Evolutionary conservation across 2,888 invertebrate species (phyloP).

Genomic region (Diabrotica balteata): DNA sequence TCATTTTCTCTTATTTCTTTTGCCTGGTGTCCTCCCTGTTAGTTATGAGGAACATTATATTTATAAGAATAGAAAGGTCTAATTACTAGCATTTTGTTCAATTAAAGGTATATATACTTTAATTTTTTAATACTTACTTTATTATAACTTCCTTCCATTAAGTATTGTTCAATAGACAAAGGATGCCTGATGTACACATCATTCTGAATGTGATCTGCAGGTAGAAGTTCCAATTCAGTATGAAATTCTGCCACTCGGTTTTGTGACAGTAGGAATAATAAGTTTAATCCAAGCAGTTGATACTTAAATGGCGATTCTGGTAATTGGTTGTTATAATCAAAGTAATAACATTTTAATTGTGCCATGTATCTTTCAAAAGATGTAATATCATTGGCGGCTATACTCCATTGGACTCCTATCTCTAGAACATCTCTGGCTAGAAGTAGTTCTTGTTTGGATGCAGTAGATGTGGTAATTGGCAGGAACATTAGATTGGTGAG

Average conservation of each 20-base stretch:
- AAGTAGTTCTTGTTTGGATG: conserved; percentile 80
- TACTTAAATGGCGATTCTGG: conserved; percentile 94
- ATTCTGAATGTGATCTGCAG: conserved; percentile 88
- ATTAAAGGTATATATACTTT: conserved; percentile 1
- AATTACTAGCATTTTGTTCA: background rate
- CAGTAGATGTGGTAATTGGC: conserved; percentile 79
- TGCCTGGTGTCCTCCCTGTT: too few relatives aligned
- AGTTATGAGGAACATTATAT: too few relatives aligned
- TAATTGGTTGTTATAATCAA: conserved; percentile 82
- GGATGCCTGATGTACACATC: conserved; percentile 96
- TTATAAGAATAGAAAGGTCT: too few relatives aligned
- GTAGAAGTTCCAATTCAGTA: conserved; percentile 92
- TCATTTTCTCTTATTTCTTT: too few relatives aligned
- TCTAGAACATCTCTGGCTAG: conserved; percentile 91
- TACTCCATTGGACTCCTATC: conserved; percentile 96
- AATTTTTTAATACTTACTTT: conserved; percentile 67
- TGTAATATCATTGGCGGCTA: conserved; percentile 89
- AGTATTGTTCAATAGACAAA: conserved; percentile 93
- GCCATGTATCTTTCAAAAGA: conserved; percentile 98
- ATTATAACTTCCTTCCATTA: conserved; percentile 99
- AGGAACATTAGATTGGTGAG: conserved; percentile 84
- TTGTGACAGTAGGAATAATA: conserved; percentile 91
- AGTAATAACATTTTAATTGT: conserved; percentile 96
- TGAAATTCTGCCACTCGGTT: conserved; percentile 98
- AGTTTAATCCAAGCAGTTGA: conserved; percentile 91